These are phyloP conservation scores for Anniella stebbinsi DNA, from an alignment of 2,797 vertebrate species.

Conservation along the genomic window DNA sequence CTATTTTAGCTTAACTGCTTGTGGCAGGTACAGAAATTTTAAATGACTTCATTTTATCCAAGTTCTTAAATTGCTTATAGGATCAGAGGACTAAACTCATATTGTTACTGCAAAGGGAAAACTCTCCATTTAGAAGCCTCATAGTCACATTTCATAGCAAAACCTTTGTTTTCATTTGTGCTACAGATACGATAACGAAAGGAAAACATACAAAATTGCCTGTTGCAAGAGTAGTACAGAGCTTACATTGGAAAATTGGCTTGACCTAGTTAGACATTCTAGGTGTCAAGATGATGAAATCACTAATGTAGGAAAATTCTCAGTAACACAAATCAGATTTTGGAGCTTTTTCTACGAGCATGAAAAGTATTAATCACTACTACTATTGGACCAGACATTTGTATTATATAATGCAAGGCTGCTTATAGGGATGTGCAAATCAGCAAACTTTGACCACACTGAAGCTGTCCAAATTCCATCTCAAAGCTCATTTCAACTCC, in stretches of 20 bases:
- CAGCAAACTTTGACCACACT: too few species aligned
- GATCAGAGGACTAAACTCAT: accelerated
- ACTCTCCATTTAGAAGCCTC: too few species aligned
- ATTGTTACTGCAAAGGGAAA: neutral
- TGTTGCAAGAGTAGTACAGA: neutral
- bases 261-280: neutral
- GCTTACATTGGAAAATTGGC: neutral
- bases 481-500: too few species aligned
- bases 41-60: accelerated
- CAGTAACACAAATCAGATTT: neutral
- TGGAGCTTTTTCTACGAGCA: neutral
- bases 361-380: neutral
- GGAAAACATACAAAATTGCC: neutral
- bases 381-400: neutral
- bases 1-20: neutral
- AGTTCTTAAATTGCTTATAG: neutral
- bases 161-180: constrained; percentile 34
- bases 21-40: neutral
- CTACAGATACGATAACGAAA: neutral
- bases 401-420: neutral
- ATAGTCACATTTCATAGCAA: constrained; percentile 12
- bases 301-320: neutral
- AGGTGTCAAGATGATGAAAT: neutral
- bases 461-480: too few species aligned
- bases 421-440: too few species aligned